Percentiles rank a stretch among this genome's conserved stretches.
These are phyloP conservation scores for Zootermopsis nevadensis DNA, from an alignment of 2,888 invertebrate genomes.

Conservation along the genomic window DNA sequence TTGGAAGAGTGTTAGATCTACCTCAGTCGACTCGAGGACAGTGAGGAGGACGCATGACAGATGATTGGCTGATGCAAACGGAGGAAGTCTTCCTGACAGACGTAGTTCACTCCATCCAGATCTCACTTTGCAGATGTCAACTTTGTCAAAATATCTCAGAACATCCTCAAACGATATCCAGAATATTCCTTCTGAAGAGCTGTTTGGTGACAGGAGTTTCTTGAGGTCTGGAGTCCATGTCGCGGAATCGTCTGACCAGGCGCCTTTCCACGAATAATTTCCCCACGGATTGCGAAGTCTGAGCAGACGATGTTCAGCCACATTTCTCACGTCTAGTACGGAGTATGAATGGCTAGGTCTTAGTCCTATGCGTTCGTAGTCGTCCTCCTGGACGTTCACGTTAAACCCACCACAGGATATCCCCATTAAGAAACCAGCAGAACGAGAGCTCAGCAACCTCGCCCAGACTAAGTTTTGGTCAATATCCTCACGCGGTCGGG, in stretches of 20 bases:
- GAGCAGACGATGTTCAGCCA: slow-evolving; percentile 80
- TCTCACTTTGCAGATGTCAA: slow-evolving; percentile 96
- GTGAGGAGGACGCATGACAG: slow-evolving; percentile 89
- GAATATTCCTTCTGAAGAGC: slow-evolving; percentile 91
- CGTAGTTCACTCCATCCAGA: slow-evolving; percentile 94
- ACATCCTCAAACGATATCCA: slow-evolving; percentile 98
- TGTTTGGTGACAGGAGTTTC: slow-evolving; percentile 80
- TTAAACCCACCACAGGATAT: slow-evolving; percentile 94
- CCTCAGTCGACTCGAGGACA: slow-evolving; percentile 94
- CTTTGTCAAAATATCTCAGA: slow-evolving; percentile 94
- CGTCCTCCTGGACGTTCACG: slow-evolving; percentile 88
- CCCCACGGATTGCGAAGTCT: slow-evolving; percentile 98
- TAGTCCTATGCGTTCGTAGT: slow-evolving; percentile 90
- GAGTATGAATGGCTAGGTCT: slow-evolving; percentile 96
- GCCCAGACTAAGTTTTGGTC: slow-evolving; percentile 98
- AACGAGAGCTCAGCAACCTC: slow-evolving; percentile 83
- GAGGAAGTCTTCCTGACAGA: slow-evolving; percentile 85
- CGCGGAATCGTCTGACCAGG: slow-evolving; percentile 85
- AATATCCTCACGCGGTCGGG: slow-evolving; percentile 83
- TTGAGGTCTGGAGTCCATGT: slow-evolving; percentile 78
- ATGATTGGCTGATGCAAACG: slow-evolving; percentile 82
- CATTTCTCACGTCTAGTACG: slow-evolving; percentile 89
- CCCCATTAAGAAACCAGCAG: slow-evolving; percentile 97
- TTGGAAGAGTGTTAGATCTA: slow-evolving; percentile 96
- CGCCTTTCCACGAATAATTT: slow-evolving; percentile 97